Base-by-base conservation (phyloP, 2,888 invertebrate species). In the Teleiodes luculella region DNA sequence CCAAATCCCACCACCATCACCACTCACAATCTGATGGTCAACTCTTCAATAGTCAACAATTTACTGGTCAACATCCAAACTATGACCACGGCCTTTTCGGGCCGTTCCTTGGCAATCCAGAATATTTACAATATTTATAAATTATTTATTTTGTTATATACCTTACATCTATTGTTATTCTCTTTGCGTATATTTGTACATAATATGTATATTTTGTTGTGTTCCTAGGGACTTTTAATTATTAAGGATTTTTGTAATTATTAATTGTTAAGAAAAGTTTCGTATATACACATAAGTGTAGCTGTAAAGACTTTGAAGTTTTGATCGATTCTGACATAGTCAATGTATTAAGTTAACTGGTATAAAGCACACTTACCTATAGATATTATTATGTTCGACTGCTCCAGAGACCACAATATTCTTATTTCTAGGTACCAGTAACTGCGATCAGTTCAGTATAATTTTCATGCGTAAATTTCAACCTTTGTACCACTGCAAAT, bases 61-160 rank as follows among this genome's bases (percentile, higher is more conserved):
- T 24, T 24, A 24, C 2, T n/a, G 24, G 43, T 20, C 39, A 16
- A 5, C 39, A 39, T 3, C 16, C 39, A 24, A 13, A 2, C 13
- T 49, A 24, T 36, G 35, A 49, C 14, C 49, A 31, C 10, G 57
- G 52, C 30, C 43, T 28, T 28, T 64, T 65, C 31, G 66, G 65
- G 0, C 68, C 75, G 0, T 72, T 66, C 48, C 67, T 78, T 8
- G 64, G 72, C 1, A 73, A 68, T 14, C 78, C 83, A 20, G 85
- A 86, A 52, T 59, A 77, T 28, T 69, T 86, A 53, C 85, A 86
- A 57, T 78, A 84, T 66, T 31, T 56, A 16, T 56, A 49, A 49
- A 28, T 52, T 48, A 3, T 24, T 20, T 24, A 20, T 13, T n/a
- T 48, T 3, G 11, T 8, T n/a, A 18, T 7, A 35, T 5, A n/a